Percentiles rank a stretch among this genome's conserved stretches.
These are phyloP conservation scores for Bombus ignitus DNA, from an alignment of 1,140 invertebrate species.

Conservation along the genomic window DNA sequence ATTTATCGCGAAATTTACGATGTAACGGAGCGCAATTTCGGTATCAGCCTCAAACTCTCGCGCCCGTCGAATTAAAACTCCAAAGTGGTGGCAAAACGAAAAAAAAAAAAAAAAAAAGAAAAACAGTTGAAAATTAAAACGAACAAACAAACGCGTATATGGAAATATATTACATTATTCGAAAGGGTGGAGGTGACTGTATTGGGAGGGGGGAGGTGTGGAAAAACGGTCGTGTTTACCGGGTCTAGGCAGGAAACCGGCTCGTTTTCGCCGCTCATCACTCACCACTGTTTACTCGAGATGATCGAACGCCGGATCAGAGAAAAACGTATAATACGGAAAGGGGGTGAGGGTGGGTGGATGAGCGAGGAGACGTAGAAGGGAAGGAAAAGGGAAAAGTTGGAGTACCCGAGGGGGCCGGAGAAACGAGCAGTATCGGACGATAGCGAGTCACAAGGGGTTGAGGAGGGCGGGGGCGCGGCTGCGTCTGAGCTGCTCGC, in stretches of 20 bases:
- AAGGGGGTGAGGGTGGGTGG: slow-evolving; percentile 22
- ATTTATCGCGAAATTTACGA: slow-evolving; percentile 56
- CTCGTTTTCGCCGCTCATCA: slow-evolving; percentile 27
- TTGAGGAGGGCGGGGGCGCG: slow-evolving; percentile 66
- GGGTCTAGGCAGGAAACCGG: slow-evolving; percentile 11
- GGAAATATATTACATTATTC: background rate
- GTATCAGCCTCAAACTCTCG: slow-evolving; percentile 31
- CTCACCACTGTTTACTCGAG: slow-evolving; percentile 56
- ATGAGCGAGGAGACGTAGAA: slow-evolving; percentile 3
- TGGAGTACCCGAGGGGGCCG: slow-evolving; percentile 48
- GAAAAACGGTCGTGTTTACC: slow-evolving; percentile 24
- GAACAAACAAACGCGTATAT: background rate
- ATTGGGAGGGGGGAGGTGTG: no score
- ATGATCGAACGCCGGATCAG: slow-evolving; percentile 61
- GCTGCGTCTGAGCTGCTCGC: slow-evolving; percentile 75
- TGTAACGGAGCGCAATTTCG: slow-evolving; percentile 55
- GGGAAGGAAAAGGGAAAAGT: slow-evolving; percentile 42
- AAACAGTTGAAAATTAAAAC: background rate
- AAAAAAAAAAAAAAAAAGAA: background rate
- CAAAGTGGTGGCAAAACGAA: slow-evolving; percentile 10
- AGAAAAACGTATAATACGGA: slow-evolving; percentile 49
- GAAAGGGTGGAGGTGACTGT: background rate
- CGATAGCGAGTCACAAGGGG: slow-evolving; percentile 69
- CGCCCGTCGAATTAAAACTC: slow-evolving; percentile 22
- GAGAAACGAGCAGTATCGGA: slow-evolving; percentile 70